Evolutionary conservation across 1,140 invertebrate species (phyloP), one percentile per base, ranked within the genome.

Genomic region (Lepidurus arcticus): DNA sequence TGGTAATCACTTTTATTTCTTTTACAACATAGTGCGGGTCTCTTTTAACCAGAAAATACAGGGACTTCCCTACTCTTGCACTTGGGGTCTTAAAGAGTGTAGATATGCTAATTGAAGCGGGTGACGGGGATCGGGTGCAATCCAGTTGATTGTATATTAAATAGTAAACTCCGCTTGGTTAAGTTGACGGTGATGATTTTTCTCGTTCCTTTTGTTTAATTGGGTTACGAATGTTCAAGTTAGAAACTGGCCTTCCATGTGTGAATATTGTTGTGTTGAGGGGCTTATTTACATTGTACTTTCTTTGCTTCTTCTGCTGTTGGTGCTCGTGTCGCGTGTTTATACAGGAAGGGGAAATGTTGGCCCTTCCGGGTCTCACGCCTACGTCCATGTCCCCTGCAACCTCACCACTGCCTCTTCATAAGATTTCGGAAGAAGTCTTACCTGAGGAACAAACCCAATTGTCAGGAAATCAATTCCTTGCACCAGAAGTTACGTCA

Each of bases 261-360:
- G 42, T 34, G 34, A 34, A 34, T 34, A 34, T 4, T 34, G 34
- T 34, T 34, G 34, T 43, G 44, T 24, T 76, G 45, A 34, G 16
- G 42, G 53, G 42, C 34, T 16, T 76, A 75, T 44, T 76, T 76
- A 44, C 45, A 47, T 76, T 76, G 45, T 76, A 45, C 76, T 76
- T 76, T 45, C 65, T 76, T 45, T 76, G 42, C 34, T 34, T 76
- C 44, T 65, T 43, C 53, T 43, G 26, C 9, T 47, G 44, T 45
- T 65, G 16, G 53, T 65, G 76, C 65, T 16, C 65, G 44, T 45
- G 45, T 76, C 65, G 42, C 34, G 45, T 76, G 44, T 45, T 16
- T 43, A 65, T 24, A n/a, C 76, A 45, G 76, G 65, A 76, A 45
- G 76, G 76, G 42, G 45, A 76, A 76, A 47, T 76, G 34, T 10